These are phyloP conservation scores for Trimorus sp. DNA, from an alignment of 2,888 invertebrate species.

Conservation along the genomic window DNA sequence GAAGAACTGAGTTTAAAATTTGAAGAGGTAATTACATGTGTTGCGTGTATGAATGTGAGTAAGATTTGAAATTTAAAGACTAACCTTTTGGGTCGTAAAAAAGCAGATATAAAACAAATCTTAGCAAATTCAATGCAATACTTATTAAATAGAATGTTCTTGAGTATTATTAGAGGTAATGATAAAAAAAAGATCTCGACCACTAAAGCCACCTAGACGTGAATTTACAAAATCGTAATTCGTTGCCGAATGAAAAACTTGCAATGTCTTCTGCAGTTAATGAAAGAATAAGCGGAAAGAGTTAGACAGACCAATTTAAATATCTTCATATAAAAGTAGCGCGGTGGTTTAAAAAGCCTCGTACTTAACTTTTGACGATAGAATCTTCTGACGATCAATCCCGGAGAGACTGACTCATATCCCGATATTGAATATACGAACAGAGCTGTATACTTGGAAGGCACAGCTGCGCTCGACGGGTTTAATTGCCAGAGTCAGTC, in stretches of 20 bases:
- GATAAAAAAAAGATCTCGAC: constrained; percentile 30
- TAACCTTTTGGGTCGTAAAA: neutral
- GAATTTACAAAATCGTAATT: constrained; percentile 33
- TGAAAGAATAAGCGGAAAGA: constrained; percentile 47
- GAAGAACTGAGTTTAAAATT: too few species aligned
- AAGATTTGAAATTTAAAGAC: too few species aligned
- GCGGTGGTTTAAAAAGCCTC: constrained; percentile 43
- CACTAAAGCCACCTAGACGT: neutral
- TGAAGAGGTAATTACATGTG: too few species aligned
- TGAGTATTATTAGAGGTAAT: constrained; percentile 22
- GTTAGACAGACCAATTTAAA: constrained; percentile 50
- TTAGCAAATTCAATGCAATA: constrained; percentile 24
- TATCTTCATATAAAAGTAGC: constrained; percentile 53
- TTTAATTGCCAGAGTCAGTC: constrained; percentile 79
- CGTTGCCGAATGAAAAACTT: constrained; percentile 24
- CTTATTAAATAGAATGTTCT: constrained; percentile 35
- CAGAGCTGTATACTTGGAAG: constrained; percentile 53
- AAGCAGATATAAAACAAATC: constrained; percentile 34
- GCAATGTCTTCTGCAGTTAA: constrained; percentile 33
- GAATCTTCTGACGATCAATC: constrained; percentile 67
- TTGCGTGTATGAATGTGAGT: too few species aligned
- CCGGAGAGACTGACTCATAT: constrained; percentile 67
- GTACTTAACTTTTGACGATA: constrained; percentile 58
- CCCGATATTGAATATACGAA: constrained; percentile 71
- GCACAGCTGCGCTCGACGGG: constrained; percentile 73